Conservation (phyloP, 2,797 vertebrate species). For the Poecilia picta region DNA sequence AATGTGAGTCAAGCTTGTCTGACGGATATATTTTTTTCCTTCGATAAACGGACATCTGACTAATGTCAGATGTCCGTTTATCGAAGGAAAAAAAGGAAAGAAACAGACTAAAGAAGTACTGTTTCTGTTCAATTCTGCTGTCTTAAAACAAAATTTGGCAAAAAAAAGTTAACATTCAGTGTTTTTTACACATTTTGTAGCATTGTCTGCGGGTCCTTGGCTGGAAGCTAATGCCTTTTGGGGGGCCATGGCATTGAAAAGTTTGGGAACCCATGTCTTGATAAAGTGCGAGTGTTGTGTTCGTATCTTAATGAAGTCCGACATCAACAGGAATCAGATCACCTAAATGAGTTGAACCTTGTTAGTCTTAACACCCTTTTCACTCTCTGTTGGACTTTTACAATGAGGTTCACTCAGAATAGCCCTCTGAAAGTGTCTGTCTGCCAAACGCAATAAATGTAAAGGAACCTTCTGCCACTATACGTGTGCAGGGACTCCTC, state of each 20-base stretch:
- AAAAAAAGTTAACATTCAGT: not conserved
- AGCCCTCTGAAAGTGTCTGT: constrained; percentile 9
- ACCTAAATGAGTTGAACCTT: constrained; percentile 16
- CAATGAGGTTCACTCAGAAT: constrained; percentile 14
- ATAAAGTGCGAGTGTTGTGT: not conserved
- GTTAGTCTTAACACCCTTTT: not conserved
- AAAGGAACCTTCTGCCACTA: constrained; percentile 8
- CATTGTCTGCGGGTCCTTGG: no score
- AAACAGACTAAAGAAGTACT: not conserved
- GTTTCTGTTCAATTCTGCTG: not conserved
- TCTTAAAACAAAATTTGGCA: not conserved
- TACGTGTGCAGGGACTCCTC: constrained; percentile 13
- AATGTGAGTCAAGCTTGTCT: no score
- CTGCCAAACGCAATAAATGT: constrained; percentile 29
- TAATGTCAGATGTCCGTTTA: no score
- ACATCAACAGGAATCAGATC: constrained; percentile 34
- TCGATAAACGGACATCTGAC: not conserved
- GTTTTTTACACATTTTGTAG: no score
- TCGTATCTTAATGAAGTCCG: constrained; percentile 10
- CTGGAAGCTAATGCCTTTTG: no score
- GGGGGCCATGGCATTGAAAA: no score
- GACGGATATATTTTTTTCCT: no score
- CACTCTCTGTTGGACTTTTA: not conserved
- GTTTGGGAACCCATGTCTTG: not conserved
- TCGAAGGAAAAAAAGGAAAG: no score